Base-by-base conservation (phyloP, 1,140 invertebrate species). In the Globodera ellingtonae region DNA sequence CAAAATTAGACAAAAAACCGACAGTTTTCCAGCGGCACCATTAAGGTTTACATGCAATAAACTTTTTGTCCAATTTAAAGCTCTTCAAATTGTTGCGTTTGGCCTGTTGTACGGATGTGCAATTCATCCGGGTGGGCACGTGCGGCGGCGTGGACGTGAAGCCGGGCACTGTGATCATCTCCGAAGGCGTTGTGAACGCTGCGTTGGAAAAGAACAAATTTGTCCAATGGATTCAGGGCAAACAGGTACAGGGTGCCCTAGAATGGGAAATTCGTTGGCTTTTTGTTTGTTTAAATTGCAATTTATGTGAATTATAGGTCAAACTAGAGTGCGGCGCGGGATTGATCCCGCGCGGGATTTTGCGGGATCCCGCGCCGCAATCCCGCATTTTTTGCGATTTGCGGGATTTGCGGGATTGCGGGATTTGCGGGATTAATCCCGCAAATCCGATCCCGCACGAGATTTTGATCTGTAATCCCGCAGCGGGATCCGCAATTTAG, bases 81-180 rank as follows among this genome's bases (percentile, higher is more conserved):
- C 67, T 70, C 8, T 48, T 97, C 86, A 98, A 98, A 89, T 90
- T 98, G 80, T 93, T 97, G 92, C 94, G 95, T 89, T 94, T 97
- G 89, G 95, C 95, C 62, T 84, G 85, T 4, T 94, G 94, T 70
- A 93, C 92, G 66, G 94, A 96, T 89, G 95, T 95, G 0, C 91
- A 94, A 35, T 95, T 98, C 91, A 94, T 98, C 89, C 92, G 95
- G 75, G 93, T 97, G 84, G 95, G 95, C 70, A 97, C 95, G 13
- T 65, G 83, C 56, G 84, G 85, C 48, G 84, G 80, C n/a, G 59
- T 86, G 44, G 82, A 73, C 13, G 77, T 82, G 7, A 18, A 71
- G 7, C 86, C 84, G n/a, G 87, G 87, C 21, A 89, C 87, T 9
- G 87, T 88, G 46, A 83, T 89, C 18, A 76, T 89, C 3, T 84